Conservation (phyloP, 2,888 invertebrate genomes). For the Meloe dianella region DNA sequence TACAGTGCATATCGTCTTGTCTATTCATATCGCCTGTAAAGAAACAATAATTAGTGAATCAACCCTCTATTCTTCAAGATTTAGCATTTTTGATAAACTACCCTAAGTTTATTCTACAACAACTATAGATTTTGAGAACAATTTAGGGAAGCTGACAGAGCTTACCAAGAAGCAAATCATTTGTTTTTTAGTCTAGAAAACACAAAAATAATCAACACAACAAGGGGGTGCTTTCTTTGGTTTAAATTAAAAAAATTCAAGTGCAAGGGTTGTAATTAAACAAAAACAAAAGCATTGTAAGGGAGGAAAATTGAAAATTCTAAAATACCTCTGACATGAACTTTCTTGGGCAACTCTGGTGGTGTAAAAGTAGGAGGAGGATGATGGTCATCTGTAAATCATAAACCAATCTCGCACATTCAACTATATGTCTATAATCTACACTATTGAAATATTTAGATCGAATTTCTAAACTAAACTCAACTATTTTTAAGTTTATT, state of each 20-base stretch:
- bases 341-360: constrained; percentile 98
- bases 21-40: constrained; percentile 77
- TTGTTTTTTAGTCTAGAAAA: neutral
- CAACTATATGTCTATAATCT: constrained; percentile 44
- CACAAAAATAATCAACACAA: neutral
- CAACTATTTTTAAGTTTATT: neutral
- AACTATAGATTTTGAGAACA: constrained; percentile 15
- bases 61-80: neutral
- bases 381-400: constrained; percentile 94
- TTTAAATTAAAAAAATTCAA: neutral
- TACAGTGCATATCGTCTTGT: constrained; percentile 77
- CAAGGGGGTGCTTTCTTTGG: constrained; percentile 7
- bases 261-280: constrained; percentile 25
- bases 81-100: neutral
- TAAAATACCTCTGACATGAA: constrained; percentile 89
- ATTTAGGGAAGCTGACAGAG: constrained; percentile 43
- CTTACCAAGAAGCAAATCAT: constrained; percentile 50
- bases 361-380: constrained; percentile 98
- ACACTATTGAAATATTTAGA: constrained; percentile 21
- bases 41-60: constrained; percentile 42
- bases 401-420: constrained; percentile 72
- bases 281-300: constrained; percentile 22
- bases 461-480: constrained; percentile 4
- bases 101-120: constrained; percentile 1
- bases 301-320: constrained; percentile 19